These are phyloP conservation scores for Diaperis boleti DNA, from an alignment of 2,888 invertebrate genomes.

Conservation along the genomic window DNA sequence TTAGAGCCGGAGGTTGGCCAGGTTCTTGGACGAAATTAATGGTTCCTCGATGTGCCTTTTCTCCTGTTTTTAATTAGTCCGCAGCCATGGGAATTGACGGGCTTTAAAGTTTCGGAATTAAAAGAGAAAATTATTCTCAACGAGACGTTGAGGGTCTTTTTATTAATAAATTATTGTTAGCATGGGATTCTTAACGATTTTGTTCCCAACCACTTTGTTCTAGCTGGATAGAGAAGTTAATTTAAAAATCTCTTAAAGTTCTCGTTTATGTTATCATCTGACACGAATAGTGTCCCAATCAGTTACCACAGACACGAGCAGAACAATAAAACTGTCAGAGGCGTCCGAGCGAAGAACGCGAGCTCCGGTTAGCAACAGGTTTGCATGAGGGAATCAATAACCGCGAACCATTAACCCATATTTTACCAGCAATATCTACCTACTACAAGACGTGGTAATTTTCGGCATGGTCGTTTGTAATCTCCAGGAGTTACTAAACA, in stretches of 20 bases:
- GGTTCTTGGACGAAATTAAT: background rate
- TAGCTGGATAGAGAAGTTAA: no score
- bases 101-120: no score
- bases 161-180: no score
- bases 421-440: no score
- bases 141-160: no score
- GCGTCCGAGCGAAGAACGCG: conserved; percentile 27
- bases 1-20: background rate
- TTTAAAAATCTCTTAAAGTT: background rate
- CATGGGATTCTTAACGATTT: no score
- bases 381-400: conserved; percentile 33
- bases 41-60: background rate
- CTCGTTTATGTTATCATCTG: background rate
- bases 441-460: no score
- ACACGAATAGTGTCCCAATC: background rate
- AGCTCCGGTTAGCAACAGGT: conserved; percentile 39
- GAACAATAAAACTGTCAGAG: conserved; percentile 33
- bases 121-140: no score
- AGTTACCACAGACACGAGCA: conserved; percentile 7
- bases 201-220: no score
- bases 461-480: no score
- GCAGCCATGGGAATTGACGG: background rate
- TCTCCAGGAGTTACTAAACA: no score
- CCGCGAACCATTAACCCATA: conserved; percentile 1
- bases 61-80: background rate